phyloP scores from a whole-genome alignment of 2,888 invertebrate genomes.

The Chymomyza caudatula region DNA sequence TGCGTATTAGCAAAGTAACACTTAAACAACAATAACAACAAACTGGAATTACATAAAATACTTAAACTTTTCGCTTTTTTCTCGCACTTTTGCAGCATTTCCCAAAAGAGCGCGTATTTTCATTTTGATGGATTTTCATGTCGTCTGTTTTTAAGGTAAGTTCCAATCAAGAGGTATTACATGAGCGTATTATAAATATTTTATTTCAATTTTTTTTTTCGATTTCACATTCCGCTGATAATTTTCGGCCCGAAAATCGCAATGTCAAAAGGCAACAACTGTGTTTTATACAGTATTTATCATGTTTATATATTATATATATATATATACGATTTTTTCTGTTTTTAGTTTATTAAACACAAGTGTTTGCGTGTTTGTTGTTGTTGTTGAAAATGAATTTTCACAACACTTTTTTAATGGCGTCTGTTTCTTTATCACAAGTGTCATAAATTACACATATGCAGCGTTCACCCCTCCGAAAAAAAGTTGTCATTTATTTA shows the following conservation, averaged over 20 bases:
- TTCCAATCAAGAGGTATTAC: not conserved
- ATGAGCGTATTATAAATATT: not conserved
- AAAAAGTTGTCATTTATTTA: slow-evolving; percentile 21
- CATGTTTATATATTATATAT: slow-evolving; percentile 5
- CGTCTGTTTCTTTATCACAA: slow-evolving; percentile 47
- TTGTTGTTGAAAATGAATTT: slow-evolving; percentile 50
- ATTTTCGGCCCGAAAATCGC: slow-evolving; percentile 42
- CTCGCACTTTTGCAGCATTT: not conserved
- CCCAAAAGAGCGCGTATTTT: slow-evolving; percentile 5
- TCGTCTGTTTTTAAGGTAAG: not conserved
- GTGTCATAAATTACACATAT: slow-evolving; percentile 50
- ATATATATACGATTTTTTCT: slow-evolving; percentile 14
- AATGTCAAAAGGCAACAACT: slow-evolving; percentile 21
- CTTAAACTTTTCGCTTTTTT: not conserved
- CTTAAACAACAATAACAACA: slow-evolving; percentile 8
- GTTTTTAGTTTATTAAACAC: slow-evolving; percentile 65
- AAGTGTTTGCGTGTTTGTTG: slow-evolving; percentile 47
- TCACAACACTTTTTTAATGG: not conserved
- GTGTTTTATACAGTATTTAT: slow-evolving; percentile 19
- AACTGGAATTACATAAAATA: not conserved
- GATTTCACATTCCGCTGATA: slow-evolving; percentile 43
- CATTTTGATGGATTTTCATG: not conserved
- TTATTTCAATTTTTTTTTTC: slow-evolving; percentile 8
- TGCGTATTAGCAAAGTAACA: slow-evolving; percentile 10
- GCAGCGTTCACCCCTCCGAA: not conserved